Evolutionary conservation across 2,888 invertebrate genomes (phyloP), one percentile per base, ranked within the genome.

Genomic region (Cantharis rustica): DNA sequence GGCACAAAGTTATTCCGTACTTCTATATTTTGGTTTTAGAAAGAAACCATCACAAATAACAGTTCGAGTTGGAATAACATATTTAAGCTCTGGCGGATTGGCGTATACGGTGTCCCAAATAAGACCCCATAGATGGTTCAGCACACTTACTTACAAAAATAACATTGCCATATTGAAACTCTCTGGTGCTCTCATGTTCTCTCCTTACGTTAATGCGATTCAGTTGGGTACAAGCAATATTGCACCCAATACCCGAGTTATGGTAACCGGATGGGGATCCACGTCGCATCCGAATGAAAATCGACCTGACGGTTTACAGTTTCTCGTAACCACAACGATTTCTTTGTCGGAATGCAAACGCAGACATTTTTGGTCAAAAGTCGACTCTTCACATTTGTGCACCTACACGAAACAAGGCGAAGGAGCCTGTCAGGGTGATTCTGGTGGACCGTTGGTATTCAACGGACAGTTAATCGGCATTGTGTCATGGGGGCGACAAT

Each of bases 341-440:
- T 90, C 87, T 71, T 89, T 90, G 23, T 88, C 89, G 16, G 84
- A 86, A 9, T 92, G 92, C 81, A 88, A 88, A 78, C 79, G 85
- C 4, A 86, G 88, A 69, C 88, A 89, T 82, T 83, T 73, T 15
- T 71, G 63, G 61, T 79, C 82, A 10, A 88, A 88, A 0, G 88
- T 92, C 0, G 89, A 86, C 79, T 87, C 87, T 4, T 85, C 87
- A 0, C 90, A 92, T 83, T 90, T 92, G 79, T 92, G 92, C 81
- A 91, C 92, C 0, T 85, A 91, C 17, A 91, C 91, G 31, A 89
- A 88, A 82, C 83, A 85, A 66, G 92, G 92, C 0, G 90, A 91
- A 86, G 92, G 92, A 0, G 91, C 92, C 79, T 92, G 92, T 81
- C 91, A 92, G 82, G 92, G 82, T 10, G 83, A 83, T 75, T 80